Evolutionary conservation across 2,797 vertebrate species (phyloP).

Genomic region (Garrulus glandarius): DNA sequence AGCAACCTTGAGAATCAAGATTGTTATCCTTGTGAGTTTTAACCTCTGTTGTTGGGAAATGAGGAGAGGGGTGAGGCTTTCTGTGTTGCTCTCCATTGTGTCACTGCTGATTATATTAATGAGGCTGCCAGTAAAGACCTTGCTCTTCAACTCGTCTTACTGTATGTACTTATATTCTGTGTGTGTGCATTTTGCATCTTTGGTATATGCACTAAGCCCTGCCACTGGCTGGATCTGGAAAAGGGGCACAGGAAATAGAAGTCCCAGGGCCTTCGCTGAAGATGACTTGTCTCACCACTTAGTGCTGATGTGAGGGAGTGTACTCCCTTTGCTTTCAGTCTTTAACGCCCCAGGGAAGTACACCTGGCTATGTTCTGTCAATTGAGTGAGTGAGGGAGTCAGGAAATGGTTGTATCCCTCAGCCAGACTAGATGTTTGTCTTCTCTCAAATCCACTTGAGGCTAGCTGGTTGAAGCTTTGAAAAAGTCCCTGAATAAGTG

Average conservation of each 20-base stretch:
- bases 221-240: not conserved
- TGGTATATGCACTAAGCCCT: not conserved
- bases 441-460: not conserved
- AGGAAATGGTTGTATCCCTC: not conserved
- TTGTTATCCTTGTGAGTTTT: not conserved
- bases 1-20: not conserved
- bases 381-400: not conserved
- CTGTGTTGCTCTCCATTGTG: not conserved
- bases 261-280: not conserved
- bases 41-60: not conserved
- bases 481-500: not conserved
- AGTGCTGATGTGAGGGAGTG: not conserved
- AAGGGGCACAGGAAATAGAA: not conserved
- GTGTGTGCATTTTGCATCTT: not conserved
- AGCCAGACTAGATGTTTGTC: not conserved
- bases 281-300: not conserved
- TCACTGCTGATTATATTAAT: not conserved
- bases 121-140: not conserved
- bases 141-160: not conserved
- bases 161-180: not conserved
- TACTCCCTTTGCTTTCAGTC: not conserved
- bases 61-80: not conserved
- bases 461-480: not conserved
- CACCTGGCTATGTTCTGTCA: not conserved
- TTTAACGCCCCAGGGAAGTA: not conserved